phyloP scores from a whole-genome alignment of 2,797 vertebrate species.

The Oryzias dopingdopingensis region DNA sequence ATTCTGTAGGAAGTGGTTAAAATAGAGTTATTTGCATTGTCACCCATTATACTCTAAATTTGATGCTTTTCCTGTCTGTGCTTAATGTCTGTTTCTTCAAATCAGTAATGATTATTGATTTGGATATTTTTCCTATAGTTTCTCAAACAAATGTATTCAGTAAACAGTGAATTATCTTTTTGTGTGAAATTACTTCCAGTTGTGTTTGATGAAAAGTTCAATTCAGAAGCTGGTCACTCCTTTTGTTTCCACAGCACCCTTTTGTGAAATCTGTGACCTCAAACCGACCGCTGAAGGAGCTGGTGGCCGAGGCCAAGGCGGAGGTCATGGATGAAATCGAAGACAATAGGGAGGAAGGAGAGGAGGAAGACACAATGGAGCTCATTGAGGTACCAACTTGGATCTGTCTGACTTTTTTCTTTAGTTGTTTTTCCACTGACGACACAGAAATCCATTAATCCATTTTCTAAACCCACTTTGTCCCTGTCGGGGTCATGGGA shows the following conservation, averaged over 20 bases:
- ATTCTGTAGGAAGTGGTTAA: too few species aligned
- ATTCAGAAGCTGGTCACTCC: too few species aligned
- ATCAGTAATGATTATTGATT: conserved; percentile 1
- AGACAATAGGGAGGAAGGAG: conserved; percentile 88
- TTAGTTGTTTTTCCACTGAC: conserved; percentile 5
- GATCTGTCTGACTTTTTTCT: conserved; percentile 2
- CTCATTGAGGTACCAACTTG: conserved; percentile 71
- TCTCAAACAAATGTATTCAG: neutral
- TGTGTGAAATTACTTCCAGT: neutral
- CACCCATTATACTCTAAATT: neutral
- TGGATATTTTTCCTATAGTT: neutral
- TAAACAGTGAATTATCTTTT: neutral
- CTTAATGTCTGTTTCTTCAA: neutral
- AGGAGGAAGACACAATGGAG: conserved; percentile 84
- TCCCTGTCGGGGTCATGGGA: too few species aligned
- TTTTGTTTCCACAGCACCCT: conserved; percentile 57
- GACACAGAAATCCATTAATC: too few species aligned
- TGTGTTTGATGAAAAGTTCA: neutral
- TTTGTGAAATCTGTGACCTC: conserved; percentile 83
- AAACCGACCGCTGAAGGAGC: conserved; percentile 87
- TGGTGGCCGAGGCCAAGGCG: conserved; percentile 97
- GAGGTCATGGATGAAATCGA: conserved; percentile 98
- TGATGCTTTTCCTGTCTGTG: neutral
- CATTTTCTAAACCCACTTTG: too few species aligned
- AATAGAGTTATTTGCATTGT: neutral